phyloP scores from a whole-genome alignment of 2,888 invertebrate genomes.

The Cephus pygmeus region DNA sequence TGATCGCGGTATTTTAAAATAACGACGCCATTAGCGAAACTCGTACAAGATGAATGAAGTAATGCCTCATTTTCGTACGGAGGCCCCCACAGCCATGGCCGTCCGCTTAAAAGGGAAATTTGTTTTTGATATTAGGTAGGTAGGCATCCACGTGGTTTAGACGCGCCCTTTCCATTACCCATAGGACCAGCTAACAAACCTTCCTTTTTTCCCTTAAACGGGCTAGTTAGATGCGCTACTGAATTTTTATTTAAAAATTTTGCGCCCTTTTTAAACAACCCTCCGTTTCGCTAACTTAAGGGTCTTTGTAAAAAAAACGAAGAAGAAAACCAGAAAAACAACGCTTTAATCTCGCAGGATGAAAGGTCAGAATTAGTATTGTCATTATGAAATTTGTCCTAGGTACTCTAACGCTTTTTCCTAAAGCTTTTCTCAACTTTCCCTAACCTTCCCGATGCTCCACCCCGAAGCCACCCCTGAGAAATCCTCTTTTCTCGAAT shows the following conservation, averaged over 20 bases:
- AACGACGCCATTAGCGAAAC: conserved; percentile 63
- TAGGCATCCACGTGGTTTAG: conserved; percentile 1
- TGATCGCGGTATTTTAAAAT: conserved; percentile 63
- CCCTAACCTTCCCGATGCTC: background rate
- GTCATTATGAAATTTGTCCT: background rate
- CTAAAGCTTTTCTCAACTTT: background rate
- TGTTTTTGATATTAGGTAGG: conserved; percentile 50
- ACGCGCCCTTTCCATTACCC: conserved; percentile 7
- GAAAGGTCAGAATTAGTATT: background rate
- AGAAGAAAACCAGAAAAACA: background rate
- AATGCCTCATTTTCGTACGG: conserved; percentile 50
- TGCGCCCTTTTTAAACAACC: background rate
- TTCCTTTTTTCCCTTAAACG: background rate
- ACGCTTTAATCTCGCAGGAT: background rate
- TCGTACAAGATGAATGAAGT: conserved; percentile 55
- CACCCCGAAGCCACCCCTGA: background rate
- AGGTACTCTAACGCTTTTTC: background rate
- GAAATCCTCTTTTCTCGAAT: background rate
- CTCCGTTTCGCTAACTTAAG: background rate
- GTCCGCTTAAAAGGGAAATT: conserved; percentile 47
- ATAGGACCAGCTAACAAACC: background rate
- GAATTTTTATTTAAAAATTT: background rate
- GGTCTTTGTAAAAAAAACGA: background rate
- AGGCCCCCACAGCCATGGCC: conserved; percentile 21
- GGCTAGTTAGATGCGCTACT: background rate